phyloP scores from a whole-genome alignment of 2,797 vertebrate genomes.

The Champsocephalus gunnari region DNA sequence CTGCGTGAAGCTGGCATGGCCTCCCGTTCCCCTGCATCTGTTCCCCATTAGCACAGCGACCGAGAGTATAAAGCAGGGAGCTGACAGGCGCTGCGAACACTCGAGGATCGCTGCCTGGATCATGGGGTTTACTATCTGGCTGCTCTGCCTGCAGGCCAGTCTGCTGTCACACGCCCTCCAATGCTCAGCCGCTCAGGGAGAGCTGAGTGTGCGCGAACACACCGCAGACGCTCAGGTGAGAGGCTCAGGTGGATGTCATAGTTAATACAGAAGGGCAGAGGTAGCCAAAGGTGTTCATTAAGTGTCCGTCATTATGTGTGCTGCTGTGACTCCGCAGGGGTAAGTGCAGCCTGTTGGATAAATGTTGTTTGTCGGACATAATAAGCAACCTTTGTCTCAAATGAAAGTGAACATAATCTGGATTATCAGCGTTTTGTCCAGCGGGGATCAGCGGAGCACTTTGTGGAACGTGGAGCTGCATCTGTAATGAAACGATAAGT shows the following conservation, averaged over 20 bases:
- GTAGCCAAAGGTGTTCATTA: conserved; percentile 60
- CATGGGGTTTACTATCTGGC: conserved; percentile 82
- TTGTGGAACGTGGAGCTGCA: neutral
- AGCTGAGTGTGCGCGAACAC: conserved; percentile 67
- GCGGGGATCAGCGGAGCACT: neutral
- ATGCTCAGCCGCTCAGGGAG: conserved; percentile 69
- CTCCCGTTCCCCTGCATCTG: conserved; percentile 83
- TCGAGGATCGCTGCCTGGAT: conserved; percentile 75
- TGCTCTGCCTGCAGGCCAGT: conserved; percentile 83
- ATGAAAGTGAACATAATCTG: conserved; percentile 24
- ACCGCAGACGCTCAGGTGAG: conserved; percentile 82
- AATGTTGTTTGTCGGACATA: conserved; percentile 55
- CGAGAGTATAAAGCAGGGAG: conserved; percentile 84
- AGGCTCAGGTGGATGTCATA: conserved; percentile 62
- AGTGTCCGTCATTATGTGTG: conserved; percentile 54
- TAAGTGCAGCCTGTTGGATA: conserved; percentile 60
- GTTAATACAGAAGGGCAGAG: conserved; percentile 50
- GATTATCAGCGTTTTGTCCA: conserved; percentile 31
- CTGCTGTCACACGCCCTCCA: conserved; percentile 81
- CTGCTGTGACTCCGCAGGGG: conserved; percentile 40
- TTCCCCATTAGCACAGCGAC: conserved; percentile 81
- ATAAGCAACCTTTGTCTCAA: conserved; percentile 36
- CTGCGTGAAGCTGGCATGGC: conserved; percentile 83
- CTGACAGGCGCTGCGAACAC: conserved; percentile 78
- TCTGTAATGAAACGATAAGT: neutral